These are phyloP conservation scores for Ectropis grisescens DNA, from an alignment of 1,140 invertebrate genomes.

Conservation along the genomic window DNA sequence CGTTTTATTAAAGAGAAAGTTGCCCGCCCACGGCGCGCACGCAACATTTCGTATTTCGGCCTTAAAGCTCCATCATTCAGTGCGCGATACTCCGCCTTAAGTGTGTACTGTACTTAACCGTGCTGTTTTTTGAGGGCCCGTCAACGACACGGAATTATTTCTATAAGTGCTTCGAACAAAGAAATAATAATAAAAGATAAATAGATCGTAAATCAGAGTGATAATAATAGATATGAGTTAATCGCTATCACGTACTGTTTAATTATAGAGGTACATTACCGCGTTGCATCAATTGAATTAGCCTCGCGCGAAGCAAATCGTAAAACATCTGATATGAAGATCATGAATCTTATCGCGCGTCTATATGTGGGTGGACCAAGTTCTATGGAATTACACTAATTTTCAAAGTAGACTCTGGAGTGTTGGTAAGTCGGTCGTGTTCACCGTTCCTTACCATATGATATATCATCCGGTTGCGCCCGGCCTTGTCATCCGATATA, in stretches of 20 bases:
- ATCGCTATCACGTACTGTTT: too few relatives aligned
- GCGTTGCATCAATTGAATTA: conserved; percentile 1
- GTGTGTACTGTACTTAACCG: too few relatives aligned
- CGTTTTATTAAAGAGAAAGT: conserved; percentile 46
- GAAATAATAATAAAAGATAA: too few relatives aligned
- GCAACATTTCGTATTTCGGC: conserved; percentile 8
- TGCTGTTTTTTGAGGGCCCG: too few relatives aligned
- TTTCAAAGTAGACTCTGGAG: conserved; percentile 19
- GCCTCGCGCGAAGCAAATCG: background rate
- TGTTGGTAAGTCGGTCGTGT: conserved; percentile 43
- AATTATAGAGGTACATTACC: too few relatives aligned
- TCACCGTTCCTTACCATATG: conserved; percentile 52
- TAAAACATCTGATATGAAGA: conserved; percentile 21
- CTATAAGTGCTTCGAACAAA: too few relatives aligned
- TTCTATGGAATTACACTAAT: conserved; percentile 19
- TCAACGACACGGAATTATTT: too few relatives aligned
- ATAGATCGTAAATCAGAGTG: too few relatives aligned
- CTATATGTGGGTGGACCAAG: conserved; percentile 21
- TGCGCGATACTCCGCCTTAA: too few relatives aligned
- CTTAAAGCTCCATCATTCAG: too few relatives aligned
- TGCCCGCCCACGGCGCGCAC: conserved; percentile 42
- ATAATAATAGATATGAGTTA: too few relatives aligned
- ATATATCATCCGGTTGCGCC: conserved; percentile 46
- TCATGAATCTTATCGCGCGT: conserved; percentile 25
- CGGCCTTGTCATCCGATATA: conserved; percentile 54